Evolutionary conservation across 2,797 vertebrate species (phyloP), one percentile per base, ranked within the genome.

Genomic region (Spinus olivaceus): DNA sequence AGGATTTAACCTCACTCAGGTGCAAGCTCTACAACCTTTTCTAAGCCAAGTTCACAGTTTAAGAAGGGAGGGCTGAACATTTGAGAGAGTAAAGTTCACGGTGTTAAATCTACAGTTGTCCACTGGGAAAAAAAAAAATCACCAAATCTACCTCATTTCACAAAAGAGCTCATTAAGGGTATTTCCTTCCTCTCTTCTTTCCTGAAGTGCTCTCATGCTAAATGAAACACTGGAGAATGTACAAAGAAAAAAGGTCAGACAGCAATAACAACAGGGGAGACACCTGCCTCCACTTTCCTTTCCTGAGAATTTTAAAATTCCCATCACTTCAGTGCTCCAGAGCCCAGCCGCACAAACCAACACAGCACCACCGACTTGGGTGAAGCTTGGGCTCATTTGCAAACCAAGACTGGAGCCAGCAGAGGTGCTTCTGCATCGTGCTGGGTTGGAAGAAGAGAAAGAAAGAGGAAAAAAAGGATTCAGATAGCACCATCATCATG

Each of bases 301-400:
- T 74, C 70, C 94, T 57, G 54, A 65, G n/a, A 57, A 47, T 30
- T 69, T 57, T 10, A 30, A 30, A 84, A 72, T 72, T 65, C 81
- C 66, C 33, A 4, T 14, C 8, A 14, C 28, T 67, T 49, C 63
- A 35, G 6, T 23, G 50, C 47, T 69, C 11, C 35, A 28, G 81
- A 64, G 53, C 44, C 12, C 41, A 66, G 42, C 30, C 20, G 76
- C 51, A 71, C n/a, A 88, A 83, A 61, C 14, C 65, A 53, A 33
- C 1, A 0, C 16, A 63, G 57, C 25, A n/a, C 8, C 37, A 20
- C 14, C 0, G 0, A 19, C 41, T 18, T 15, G 30, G 24, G 33
- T 0, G 0, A 64, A 49, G 30, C 41, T 19, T 41, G 3, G 22
- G 13, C 9, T 77, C 21, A 8, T 64, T 59, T 73, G 49, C 42